Percentiles rank a stretch among this genome's conserved stretches.
These are phyloP conservation scores for Adela reaumurella DNA, from an alignment of 2,888 invertebrate genomes.

Conservation along the genomic window DNA sequence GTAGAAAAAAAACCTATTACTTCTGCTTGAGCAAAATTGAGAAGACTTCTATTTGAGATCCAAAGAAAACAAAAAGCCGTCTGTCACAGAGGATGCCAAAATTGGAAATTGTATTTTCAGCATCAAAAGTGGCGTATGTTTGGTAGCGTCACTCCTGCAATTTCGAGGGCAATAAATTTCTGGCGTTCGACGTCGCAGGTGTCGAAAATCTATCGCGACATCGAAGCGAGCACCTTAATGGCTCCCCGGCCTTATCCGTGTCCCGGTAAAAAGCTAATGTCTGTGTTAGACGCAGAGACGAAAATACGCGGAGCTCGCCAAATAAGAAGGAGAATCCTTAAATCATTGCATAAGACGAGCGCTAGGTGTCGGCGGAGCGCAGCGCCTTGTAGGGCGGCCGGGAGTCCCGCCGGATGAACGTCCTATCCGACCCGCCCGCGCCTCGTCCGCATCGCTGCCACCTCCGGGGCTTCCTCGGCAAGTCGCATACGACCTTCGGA, in stretches of 20 bases:
- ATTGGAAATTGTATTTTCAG: too few species aligned
- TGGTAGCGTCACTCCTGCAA: too few species aligned
- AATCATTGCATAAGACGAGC: background rate
- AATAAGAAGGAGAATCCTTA: background rate
- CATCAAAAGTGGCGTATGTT: too few species aligned
- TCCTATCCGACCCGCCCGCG: background rate
- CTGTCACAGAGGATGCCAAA: too few species aligned
- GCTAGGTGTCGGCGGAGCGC: background rate
- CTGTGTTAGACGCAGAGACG: background rate
- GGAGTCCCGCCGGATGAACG: background rate
- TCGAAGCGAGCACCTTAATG: background rate
- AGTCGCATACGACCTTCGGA: too few species aligned
- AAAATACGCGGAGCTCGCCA: background rate
- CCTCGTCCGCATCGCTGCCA: background rate
- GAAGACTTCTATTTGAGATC: too few species aligned
- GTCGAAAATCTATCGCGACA: background rate
- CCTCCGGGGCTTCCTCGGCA: background rate
- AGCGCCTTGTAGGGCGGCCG: background rate
- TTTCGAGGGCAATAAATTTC: background rate
- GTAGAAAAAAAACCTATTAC: too few species aligned
- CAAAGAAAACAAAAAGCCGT: too few species aligned
- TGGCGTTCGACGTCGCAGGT: background rate
- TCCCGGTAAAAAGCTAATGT: background rate
- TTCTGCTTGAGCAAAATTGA: too few species aligned
- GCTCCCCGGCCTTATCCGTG: background rate